Conservation (phyloP, 2,888 invertebrate species). For the Auanema freiburgensis region DNA sequence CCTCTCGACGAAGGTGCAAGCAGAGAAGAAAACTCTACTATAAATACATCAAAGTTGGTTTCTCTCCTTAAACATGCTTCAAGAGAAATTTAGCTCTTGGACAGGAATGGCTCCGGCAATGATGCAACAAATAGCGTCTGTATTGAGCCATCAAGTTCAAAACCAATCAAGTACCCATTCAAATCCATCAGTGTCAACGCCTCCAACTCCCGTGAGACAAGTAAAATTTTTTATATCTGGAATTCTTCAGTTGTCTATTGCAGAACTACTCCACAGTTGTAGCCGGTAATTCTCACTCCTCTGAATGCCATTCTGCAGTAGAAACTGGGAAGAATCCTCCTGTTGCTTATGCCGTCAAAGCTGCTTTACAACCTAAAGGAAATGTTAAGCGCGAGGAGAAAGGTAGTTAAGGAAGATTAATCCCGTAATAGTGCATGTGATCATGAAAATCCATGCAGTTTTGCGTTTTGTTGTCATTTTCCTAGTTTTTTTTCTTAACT, state of each 20-base stretch:
- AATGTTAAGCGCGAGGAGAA: too few relatives aligned
- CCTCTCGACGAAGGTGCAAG: too few relatives aligned
- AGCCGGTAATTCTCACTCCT: slow-evolving; percentile 7
- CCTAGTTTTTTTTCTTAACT: too few relatives aligned
- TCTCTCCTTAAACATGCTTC: not conserved
- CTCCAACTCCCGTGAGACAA: too few relatives aligned
- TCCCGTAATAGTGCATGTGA: too few relatives aligned
- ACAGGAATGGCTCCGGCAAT: not conserved
- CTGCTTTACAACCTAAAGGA: not conserved
- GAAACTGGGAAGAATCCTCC: not conserved
- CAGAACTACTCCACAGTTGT: slow-evolving; percentile 16
- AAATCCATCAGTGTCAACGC: too few relatives aligned
- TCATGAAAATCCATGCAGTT: too few relatives aligned
- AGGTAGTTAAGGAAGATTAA: too few relatives aligned
- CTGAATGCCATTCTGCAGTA: not conserved
- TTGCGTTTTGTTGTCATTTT: too few relatives aligned
- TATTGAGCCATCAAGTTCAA: not conserved
- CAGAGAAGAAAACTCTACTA: not conserved
- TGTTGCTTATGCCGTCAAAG: slow-evolving; percentile 6
- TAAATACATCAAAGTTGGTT: not conserved
- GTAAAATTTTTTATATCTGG: slow-evolving; percentile 8
- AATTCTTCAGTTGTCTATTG: not conserved
- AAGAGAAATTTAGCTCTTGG: not conserved
- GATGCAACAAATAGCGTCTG: slow-evolving; percentile 1
- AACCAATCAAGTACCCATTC: not conserved